Evolutionary conservation across 2,113 vertebrate species (phyloP).

Genomic region (Caloenas nicobarica): DNA sequence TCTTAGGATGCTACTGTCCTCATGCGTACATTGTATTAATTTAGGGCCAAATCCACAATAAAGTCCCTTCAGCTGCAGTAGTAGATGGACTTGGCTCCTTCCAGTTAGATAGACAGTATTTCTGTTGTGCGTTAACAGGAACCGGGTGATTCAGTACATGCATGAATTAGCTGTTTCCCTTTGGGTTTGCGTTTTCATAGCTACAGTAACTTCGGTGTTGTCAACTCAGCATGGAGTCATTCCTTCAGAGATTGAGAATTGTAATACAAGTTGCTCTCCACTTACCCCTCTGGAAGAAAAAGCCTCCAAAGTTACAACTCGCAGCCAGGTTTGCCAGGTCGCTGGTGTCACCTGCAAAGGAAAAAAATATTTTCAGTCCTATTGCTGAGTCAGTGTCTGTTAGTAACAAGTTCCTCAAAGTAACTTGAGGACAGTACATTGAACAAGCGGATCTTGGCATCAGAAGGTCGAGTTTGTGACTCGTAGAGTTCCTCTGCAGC

Average conservation of each 20-base stretch:
- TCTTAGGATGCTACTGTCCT: conserved; percentile 12
- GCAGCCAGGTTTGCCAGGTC: neutral
- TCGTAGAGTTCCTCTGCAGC: neutral
- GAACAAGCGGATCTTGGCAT: neutral
- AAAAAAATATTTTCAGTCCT: conserved; percentile 10
- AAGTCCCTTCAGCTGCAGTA: neutral
- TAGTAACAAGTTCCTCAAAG: conserved; percentile 15
- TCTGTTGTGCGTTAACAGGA: conserved; percentile 68
- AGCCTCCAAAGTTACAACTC: neutral
- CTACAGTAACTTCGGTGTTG: conserved; percentile 42
- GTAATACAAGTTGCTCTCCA: conserved; percentile 12
- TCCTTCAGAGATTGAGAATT: conserved; percentile 49
- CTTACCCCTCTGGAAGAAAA: conserved; percentile 43
- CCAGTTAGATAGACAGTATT: conserved; percentile 49
- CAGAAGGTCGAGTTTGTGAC: neutral
- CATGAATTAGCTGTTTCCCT: conserved; percentile 64
- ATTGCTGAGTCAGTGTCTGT: neutral
- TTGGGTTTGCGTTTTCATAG: conserved; percentile 56
- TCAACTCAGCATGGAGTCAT: conserved; percentile 57
- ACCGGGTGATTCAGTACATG: conserved; percentile 57
- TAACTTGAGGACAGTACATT: neutral
- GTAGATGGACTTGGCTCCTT: conserved; percentile 38
- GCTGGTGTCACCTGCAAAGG: conserved; percentile 1
- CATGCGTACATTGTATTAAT: neutral
- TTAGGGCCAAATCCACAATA: conserved; percentile 3